Conservation (phyloP, 2,888 invertebrate genomes). For the Chloroclystis v-ata region DNA sequence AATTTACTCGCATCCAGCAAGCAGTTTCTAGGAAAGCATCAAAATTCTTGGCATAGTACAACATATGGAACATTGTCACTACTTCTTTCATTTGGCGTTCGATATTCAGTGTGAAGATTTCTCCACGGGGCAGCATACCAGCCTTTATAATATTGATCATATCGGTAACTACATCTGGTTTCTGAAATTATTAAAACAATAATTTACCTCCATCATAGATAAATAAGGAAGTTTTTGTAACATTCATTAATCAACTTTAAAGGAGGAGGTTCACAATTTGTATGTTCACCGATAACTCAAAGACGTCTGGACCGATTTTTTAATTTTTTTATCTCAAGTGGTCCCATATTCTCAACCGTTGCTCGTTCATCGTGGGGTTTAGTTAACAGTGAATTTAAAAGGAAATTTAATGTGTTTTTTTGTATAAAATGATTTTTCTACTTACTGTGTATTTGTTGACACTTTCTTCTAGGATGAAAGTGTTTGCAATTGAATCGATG, state of each 20-base stretch:
- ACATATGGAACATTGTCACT: conserved; percentile 71
- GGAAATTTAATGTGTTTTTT: too few species aligned
- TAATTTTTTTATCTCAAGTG: too few species aligned
- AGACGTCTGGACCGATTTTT: too few species aligned
- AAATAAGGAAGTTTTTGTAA: conserved; percentile 1
- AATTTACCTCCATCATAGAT: background rate
- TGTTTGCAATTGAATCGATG: conserved; percentile 58
- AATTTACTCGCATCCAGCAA: conserved; percentile 70
- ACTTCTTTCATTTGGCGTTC: conserved; percentile 73
- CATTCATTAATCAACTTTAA: background rate
- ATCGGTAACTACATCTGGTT: conserved; percentile 76
- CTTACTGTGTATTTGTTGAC: conserved; percentile 55
- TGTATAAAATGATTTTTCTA: too few species aligned
- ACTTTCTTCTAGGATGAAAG: conserved; percentile 63
- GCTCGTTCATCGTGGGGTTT: too few species aligned
- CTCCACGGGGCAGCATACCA: conserved; percentile 77
- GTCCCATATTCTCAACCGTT: too few species aligned
- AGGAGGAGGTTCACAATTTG: too few species aligned
- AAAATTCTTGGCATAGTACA: conserved; percentile 76
- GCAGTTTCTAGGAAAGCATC: conserved; percentile 70
- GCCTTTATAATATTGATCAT: conserved; percentile 74
- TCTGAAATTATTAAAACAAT: conserved; percentile 46
- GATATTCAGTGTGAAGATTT: conserved; percentile 70
- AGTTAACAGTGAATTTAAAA: too few species aligned
- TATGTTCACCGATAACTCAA: too few species aligned